Base-by-base conservation (phyloP, 2,113 vertebrate genomes). In the Arvicanthis niloticus region DNA sequence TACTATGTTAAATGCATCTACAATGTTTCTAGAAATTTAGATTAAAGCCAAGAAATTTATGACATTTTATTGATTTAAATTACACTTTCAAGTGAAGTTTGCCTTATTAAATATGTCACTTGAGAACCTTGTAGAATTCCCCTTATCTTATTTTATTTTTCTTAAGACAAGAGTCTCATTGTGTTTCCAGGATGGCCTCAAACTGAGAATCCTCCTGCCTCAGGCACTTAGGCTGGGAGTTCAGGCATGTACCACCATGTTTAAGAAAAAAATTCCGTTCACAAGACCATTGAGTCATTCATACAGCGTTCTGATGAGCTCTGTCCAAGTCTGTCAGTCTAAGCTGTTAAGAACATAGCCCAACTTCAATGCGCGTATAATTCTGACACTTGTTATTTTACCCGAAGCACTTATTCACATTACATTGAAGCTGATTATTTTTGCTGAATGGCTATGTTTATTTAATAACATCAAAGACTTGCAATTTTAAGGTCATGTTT, bases 401-500 rank as follows among this genome's bases (percentile, higher is more conserved):
- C 75, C 37, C 58, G 40, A 82, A 89, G 62, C 6, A 73, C 48
- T 9, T n/a, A 81, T 60, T 80, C 56, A 88, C 34, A 58, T 92
- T 70, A 80, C 19, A 62, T 3, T 72, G 48, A 88, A 96, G 48
- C 40, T 0, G 1, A 56, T 80, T 91, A 15, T 82, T 89, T 77
- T 68, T 58, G 34, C 31, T 67, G 42, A 95, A 95, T 78, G 78
- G 56, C 13, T 93, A 8, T 88, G 70, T 91, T 92, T 95, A 82
- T 70, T 87, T 94, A 97, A 92, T 45, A 2, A 78, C 3, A 93
- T 87, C 45, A 87, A 92, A 95, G 31, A 91, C 22, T 80, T 89
- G 45, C n/a, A 75, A 89, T 94, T 94, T 91, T 88, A 92, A 92
- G 60, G 37, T 91, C 67, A 60, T 82, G 34, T 67, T 80, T 97